These are phyloP conservation scores for Cryptocephalus moraei DNA, from an alignment of 2,888 invertebrate genomes.

Conservation along the genomic window DNA sequence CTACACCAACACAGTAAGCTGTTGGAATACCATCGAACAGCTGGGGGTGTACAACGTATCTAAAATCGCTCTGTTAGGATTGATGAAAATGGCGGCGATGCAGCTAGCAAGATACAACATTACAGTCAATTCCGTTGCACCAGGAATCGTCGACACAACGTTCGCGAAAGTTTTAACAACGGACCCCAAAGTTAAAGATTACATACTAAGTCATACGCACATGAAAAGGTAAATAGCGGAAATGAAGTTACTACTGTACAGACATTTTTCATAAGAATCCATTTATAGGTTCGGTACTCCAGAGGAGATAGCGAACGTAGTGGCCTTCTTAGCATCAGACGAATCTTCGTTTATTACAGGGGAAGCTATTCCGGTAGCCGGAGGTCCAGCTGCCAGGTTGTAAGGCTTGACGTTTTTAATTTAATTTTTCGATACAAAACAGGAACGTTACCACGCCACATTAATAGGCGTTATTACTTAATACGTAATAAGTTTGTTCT, in stretches of 20 bases:
- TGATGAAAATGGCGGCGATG: slow-evolving; percentile 71
- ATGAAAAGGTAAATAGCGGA: too few relatives aligned
- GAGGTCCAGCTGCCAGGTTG: slow-evolving; percentile 50
- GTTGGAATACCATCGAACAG: slow-evolving; percentile 63
- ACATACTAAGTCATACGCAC: too few relatives aligned
- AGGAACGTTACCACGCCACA: too few relatives aligned
- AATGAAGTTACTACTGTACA: too few relatives aligned
- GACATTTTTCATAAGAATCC: too few relatives aligned
- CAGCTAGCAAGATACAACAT: slow-evolving; percentile 73
- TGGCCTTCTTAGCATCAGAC: slow-evolving; percentile 57
- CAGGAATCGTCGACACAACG: slow-evolving; percentile 83
- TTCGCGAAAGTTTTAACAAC: slow-evolving; percentile 61
- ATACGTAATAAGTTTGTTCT: too few relatives aligned
- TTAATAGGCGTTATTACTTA: too few relatives aligned
- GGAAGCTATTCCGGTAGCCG: slow-evolving; percentile 54
- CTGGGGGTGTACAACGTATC: slow-evolving; percentile 85
- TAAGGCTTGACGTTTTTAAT: slow-evolving; percentile 20
- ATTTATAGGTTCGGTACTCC: slow-evolving; percentile 45
- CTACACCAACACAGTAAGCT: slow-evolving; percentile 81
- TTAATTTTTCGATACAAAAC: too few relatives aligned
- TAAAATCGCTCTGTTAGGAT: slow-evolving; percentile 82
- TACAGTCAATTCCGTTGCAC: slow-evolving; percentile 85
- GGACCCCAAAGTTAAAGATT: too few relatives aligned
- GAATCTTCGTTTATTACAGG: slow-evolving; percentile 65
- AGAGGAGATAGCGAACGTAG: slow-evolving; percentile 50